Conservation (phyloP, 2,113 vertebrate genomes). For the Spea multiplicata region DNA sequence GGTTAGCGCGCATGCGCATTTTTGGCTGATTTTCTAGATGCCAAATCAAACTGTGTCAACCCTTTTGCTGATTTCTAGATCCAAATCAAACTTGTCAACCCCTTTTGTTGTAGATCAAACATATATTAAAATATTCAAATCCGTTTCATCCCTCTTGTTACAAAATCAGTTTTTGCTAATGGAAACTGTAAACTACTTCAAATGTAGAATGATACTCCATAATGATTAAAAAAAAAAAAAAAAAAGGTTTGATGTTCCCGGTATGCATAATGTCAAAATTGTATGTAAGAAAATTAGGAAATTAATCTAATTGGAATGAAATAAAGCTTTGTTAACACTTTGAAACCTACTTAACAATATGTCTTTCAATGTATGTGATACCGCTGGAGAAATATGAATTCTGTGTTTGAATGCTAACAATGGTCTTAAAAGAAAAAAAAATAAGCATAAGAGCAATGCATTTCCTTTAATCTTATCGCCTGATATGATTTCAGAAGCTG, state of each 20-base stretch:
- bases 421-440: neutral
- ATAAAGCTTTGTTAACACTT: constrained; percentile 11
- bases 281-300: constrained; percentile 13
- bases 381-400: neutral
- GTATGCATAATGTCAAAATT: constrained; percentile 9
- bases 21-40: no score
- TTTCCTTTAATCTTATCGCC: neutral
- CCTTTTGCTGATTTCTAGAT: no score
- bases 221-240: no score
- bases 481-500: neutral
- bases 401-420: neutral
- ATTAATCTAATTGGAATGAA: constrained; percentile 8
- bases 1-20: no score
- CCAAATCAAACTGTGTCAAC: no score
- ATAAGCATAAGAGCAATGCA: neutral
- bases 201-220: constrained; percentile 1
- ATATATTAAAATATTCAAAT: constrained; percentile 2
- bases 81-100: no score
- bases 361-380: neutral
- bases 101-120: no score
- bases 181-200: constrained; percentile 22
- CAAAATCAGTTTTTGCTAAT: constrained; percentile 26
- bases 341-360: constrained; percentile 14
- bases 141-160: constrained; percentile 24
- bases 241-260: constrained; percentile 17